Evolutionary conservation across 92 coral and sea anemone species (phyloP), one percentile per base, ranked within the genome.

Genomic region (Actinostola sp.): DNA sequence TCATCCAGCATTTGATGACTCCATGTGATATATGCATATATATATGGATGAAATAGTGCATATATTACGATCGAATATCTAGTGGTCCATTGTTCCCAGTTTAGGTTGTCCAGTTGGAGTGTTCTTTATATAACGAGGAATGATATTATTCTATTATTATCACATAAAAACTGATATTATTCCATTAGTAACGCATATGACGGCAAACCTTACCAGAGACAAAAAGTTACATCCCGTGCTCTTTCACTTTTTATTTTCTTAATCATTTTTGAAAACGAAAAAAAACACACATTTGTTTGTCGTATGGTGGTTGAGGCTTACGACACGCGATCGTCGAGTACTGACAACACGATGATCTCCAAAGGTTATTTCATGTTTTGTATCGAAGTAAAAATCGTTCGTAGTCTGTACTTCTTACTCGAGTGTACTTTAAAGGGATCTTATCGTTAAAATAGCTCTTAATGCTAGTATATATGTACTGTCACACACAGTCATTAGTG

Each of bases 401-500:
- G 57, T 44, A 32, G 72, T 66, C 59, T 31, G 56, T 46, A 8
- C 29, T 30, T n/a, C 15, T 31, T 15, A 41, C n/a, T 38, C 12
- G 24, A 66, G 72, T 66, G 72, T 52, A 32, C 72, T 44, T 19
- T 33, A 44, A 66, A 43, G 26, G 41, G 72, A 24, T 66, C 29
- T 66, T 26, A 11, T 28, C 34, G 27, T 9, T 17, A 45, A 66
- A 68, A 52, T 42, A 46, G 27, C 72, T 34, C 74, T 45, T 49
- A 32, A 68, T 32, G 57, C 15, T 23, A 68, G 57, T 13, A 50
- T 33, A 27, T 14, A 51, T 30, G 16, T 62, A 24, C 33, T 30
- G 56, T 28, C 43, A 39, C 10, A 36, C 19, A 15, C 30, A 32
- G 46, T 68, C 74, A 51, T 68, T 68, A 50, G 28, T 39, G 14